phyloP scores from a whole-genome alignment of 2,888 invertebrate genomes.

The Beris morrisii region DNA sequence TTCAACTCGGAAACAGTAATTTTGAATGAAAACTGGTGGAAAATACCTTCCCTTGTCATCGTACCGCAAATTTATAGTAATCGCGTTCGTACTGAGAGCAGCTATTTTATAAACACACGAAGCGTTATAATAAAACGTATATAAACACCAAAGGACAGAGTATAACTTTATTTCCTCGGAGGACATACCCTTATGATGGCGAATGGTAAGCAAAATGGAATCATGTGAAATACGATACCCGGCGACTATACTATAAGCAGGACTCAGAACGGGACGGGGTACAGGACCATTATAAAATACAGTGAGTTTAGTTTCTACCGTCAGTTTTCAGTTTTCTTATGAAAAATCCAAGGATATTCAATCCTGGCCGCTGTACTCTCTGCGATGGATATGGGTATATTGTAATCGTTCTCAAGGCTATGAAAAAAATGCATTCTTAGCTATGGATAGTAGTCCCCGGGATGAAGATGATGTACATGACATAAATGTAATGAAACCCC shows the following conservation, averaged over 20 bases:
- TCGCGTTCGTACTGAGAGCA: conserved; percentile 24
- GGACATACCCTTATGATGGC: conserved; percentile 15
- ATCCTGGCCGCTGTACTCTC: conserved; percentile 17
- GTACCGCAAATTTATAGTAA: conserved; percentile 28
- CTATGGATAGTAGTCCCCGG: no score
- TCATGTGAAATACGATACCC: conserved; percentile 30
- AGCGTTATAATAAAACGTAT: no score
- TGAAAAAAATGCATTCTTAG: conserved; percentile 13
- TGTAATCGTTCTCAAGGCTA: conserved; percentile 8
- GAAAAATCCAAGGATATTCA: conserved; percentile 27
- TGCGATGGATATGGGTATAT: no score
- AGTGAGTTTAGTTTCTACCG: conserved; percentile 12
- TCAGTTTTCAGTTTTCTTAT: conserved; percentile 19
- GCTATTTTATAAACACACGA: conserved; percentile 23
- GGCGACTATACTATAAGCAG: conserved; percentile 18
- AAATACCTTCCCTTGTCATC: conserved; percentile 23
- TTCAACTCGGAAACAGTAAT: no score
- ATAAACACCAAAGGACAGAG: conserved; percentile 3
- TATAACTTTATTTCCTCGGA: conserved; percentile 25
- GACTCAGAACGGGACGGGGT: no score
- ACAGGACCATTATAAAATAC: conserved; percentile 21
- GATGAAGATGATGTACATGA: no score
- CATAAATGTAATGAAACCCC: no score
- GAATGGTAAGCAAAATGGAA: conserved; percentile 19
- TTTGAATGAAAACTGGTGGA: no score